Evolutionary conservation across 2,888 invertebrate genomes (phyloP).

Genomic region (Baronia brevicornis): DNA sequence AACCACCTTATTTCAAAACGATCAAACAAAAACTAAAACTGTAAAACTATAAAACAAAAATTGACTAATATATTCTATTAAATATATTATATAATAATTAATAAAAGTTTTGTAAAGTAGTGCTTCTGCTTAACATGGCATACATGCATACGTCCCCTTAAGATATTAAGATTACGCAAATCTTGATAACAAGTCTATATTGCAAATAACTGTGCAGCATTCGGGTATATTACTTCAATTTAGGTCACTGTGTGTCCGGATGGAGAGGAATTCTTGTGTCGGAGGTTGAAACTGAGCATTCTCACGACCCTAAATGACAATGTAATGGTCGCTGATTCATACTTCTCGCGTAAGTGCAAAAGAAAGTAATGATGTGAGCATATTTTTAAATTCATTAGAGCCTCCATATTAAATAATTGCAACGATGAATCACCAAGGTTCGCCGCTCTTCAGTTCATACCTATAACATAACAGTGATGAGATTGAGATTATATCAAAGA

Average conservation of each 20-base stretch:
- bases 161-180: constrained; percentile 1
- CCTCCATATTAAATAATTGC: constrained; percentile 5
- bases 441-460: too few relatives aligned
- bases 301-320: constrained; percentile 33
- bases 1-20: too few relatives aligned
- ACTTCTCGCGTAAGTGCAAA: constrained; percentile 14
- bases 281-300: constrained; percentile 27
- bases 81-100: too few relatives aligned
- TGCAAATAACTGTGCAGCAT: constrained; percentile 15
- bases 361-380: constrained; percentile 17
- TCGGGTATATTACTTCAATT: constrained; percentile 22
- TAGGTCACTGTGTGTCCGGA: constrained; percentile 35
- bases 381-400: constrained; percentile 12
- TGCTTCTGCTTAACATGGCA: too few relatives aligned
- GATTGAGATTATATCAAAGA: too few relatives aligned
- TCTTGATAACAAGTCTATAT: neutral
- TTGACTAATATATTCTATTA: too few relatives aligned
- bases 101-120: too few relatives aligned
- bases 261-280: constrained; percentile 36
- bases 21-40: too few relatives aligned
- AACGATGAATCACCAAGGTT: constrained; percentile 8
- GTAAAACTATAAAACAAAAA: too few relatives aligned
- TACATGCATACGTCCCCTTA: neutral
- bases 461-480: too few relatives aligned
- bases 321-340: constrained; percentile 30